Evolutionary conservation across 2,113 vertebrate genomes (phyloP).

Genomic region (Pteropus alecto): DNA sequence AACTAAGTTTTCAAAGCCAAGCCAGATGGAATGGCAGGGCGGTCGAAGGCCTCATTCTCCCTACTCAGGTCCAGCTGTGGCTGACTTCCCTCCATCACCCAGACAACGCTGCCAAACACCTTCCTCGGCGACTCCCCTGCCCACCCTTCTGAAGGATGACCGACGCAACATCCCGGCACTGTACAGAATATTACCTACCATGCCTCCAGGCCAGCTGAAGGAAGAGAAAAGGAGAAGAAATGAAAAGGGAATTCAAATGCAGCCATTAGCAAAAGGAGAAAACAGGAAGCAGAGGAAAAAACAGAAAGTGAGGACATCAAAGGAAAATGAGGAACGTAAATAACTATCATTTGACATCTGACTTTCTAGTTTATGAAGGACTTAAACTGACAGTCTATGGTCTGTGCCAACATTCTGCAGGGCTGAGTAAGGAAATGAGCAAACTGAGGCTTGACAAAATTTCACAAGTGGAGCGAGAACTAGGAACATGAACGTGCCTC

Average conservation of each 20-base stretch:
- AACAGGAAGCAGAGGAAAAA: neutral
- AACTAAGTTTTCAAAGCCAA: neutral
- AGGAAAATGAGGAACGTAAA: slow-evolving; percentile 3
- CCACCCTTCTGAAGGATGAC: neutral
- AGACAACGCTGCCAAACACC: neutral
- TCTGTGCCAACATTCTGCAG: neutral
- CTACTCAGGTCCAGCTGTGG: neutral
- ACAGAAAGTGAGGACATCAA: neutral
- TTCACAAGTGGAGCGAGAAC: neutral
- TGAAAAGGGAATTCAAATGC: neutral
- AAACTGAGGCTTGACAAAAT: neutral
- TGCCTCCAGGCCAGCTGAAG: neutral
- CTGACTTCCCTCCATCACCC: neutral
- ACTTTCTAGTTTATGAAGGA: neutral
- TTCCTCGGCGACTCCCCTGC: neutral
- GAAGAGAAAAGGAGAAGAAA: neutral
- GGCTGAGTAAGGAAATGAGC: neutral
- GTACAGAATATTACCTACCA: accelerated
- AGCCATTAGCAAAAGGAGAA: neutral
- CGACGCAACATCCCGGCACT: accelerated
- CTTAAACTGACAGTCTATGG: neutral
- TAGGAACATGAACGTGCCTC: neutral
- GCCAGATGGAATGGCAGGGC: neutral
- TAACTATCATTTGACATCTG: neutral
- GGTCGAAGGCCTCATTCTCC: accelerated